Evolutionary conservation across 2,113 vertebrate genomes (phyloP).

Genomic region (Phyllostomus discolor): DNA sequence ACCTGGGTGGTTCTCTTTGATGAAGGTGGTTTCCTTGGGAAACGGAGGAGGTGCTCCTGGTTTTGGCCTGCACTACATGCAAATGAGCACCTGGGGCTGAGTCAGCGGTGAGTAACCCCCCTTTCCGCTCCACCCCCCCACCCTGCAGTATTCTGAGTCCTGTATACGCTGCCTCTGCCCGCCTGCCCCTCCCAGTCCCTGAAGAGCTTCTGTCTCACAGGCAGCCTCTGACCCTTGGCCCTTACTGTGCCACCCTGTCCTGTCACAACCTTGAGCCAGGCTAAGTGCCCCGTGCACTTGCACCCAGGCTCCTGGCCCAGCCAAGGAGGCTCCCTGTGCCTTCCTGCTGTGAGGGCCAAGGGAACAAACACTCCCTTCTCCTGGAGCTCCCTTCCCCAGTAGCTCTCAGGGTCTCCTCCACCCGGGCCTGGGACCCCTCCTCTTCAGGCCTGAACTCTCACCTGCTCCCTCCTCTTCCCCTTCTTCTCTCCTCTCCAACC

Average conservation of each 20-base stretch:
- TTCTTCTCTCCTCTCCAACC: not conserved
- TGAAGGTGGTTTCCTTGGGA: not conserved
- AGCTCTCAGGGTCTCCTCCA: not conserved
- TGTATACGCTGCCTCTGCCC: not conserved
- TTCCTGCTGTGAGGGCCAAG: not conserved
- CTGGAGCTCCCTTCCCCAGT: not conserved
- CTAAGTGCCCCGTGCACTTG: not conserved
- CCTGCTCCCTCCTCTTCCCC: no score
- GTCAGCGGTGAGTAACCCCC: constrained; percentile 49
- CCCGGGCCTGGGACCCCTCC: not conserved
- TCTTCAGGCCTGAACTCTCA: not conserved
- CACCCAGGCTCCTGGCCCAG: not conserved
- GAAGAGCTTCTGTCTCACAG: not conserved
- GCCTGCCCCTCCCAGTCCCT: not conserved
- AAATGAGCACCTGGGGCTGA: constrained; percentile 60
- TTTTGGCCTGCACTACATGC: not conserved
- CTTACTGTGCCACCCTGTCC: not conserved
- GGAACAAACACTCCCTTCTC: not conserved
- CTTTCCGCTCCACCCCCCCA: not conserved
- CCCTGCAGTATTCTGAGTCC: not conserved
- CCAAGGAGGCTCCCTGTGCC: not conserved
- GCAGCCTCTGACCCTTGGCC: not conserved
- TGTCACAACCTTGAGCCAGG: not conserved
- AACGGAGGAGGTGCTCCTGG: not conserved
- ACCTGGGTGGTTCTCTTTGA: not conserved